A percentile compares a stretch with the other conserved stretches of the same genome.
phyloP scores from a whole-genome alignment of 2,888 invertebrate species.

The Platycnemis pennipes region DNA sequence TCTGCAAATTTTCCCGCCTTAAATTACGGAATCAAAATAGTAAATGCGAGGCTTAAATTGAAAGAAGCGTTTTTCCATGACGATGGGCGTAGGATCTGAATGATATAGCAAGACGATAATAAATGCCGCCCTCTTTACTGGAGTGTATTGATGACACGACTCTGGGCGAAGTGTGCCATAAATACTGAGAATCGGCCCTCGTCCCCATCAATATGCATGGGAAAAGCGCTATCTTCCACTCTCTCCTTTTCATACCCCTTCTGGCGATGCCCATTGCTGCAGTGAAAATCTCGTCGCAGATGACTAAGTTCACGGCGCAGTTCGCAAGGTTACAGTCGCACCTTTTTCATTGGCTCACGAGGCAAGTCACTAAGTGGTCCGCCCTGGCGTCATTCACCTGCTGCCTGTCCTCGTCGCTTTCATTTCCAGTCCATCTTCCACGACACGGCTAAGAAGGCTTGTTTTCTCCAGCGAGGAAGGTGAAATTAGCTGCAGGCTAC shows the following conservation, averaged over 20 bases:
- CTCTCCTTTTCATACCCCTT: background rate
- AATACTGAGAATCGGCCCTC: background rate
- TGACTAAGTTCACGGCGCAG: slow-evolving; percentile 12
- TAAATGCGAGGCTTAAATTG: background rate
- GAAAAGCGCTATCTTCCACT: background rate
- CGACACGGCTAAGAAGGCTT: background rate
- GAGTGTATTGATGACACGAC: background rate
- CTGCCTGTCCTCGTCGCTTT: background rate
- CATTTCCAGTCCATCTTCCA: slow-evolving; percentile 11
- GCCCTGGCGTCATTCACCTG: background rate
- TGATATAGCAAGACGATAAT: background rate
- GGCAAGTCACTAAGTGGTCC: background rate
- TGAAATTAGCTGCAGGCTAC: too few species aligned
- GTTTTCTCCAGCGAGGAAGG: too few species aligned
- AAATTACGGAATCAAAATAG: background rate
- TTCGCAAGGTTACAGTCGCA: background rate
- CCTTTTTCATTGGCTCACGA: background rate
- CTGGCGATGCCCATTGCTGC: background rate
- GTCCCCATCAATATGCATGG: background rate
- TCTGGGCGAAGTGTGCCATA: background rate
- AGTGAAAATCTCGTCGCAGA: background rate
- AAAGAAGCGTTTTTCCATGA: background rate
- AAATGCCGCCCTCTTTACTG: background rate
- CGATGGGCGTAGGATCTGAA: background rate
- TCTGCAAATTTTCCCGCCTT: too few species aligned